phyloP scores from a whole-genome alignment of 2,797 vertebrate species.

The Alfaro cultratus region DNA sequence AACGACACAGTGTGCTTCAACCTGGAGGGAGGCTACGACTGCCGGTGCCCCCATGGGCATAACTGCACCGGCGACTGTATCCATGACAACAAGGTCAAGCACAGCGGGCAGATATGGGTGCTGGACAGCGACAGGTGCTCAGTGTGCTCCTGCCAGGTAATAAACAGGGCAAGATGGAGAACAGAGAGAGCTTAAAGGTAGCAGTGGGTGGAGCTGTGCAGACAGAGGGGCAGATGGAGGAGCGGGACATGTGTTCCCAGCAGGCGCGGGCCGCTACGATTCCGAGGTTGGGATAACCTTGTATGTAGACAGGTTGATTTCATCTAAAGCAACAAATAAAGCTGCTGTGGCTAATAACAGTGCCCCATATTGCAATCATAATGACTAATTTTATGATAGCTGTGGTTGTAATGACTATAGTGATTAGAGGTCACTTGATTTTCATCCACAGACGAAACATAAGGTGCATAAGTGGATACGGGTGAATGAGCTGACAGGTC shows the following conservation, averaged over 20 bases:
- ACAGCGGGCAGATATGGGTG: slow-evolving; percentile 98
- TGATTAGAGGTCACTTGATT: neutral
- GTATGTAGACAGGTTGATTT: neutral
- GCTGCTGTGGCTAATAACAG: neutral
- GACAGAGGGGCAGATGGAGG: slow-evolving; percentile 10
- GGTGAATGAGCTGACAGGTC: neutral
- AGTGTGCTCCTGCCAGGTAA: slow-evolving; percentile 96
- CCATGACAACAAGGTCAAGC: slow-evolving; percentile 93
- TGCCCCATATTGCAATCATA: neutral
- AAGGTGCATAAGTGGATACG: neutral
- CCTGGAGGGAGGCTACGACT: slow-evolving; percentile 97
- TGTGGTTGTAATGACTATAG: neutral
- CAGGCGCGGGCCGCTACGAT: neutral
- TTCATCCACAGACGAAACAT: neutral
- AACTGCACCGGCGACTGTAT: slow-evolving; percentile 97
- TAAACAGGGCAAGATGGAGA: slow-evolving; percentile 45
- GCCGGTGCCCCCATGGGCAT: slow-evolving; percentile 95
- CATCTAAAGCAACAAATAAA: neutral
- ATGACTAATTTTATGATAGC: neutral
- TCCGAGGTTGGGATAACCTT: neutral
- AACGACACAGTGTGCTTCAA: slow-evolving; percentile 98
- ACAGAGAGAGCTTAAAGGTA: neutral
- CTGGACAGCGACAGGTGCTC: slow-evolving; percentile 96
- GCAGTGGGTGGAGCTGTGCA: slow-evolving; percentile 2
- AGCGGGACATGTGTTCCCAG: slow-evolving; percentile 11